Conservation (phyloP, 30 jellyfish, hydroid and myxozoan genomes). For the Aurelia sp. region DNA sequence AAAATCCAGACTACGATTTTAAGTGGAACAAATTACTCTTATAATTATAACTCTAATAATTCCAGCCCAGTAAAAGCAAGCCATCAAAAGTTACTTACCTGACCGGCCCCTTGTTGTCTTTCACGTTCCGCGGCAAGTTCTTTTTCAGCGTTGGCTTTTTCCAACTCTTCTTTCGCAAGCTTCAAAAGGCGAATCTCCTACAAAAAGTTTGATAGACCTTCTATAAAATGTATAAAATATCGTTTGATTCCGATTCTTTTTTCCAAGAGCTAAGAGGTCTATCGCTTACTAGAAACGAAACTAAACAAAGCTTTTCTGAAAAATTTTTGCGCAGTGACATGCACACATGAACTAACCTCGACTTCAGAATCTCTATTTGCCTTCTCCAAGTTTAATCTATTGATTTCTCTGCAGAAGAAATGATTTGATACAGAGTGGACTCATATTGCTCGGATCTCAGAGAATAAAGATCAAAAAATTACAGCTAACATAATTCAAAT, state of each 20-base stretch:
- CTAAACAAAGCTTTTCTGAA: neutral
- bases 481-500: no score
- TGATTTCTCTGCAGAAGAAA: conserved; percentile 79
- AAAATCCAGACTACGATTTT: no score
- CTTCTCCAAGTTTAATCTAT: conserved; percentile 76
- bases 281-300: neutral
- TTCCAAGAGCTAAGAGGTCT: no score
- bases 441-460: no score
- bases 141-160: conserved; percentile 30
- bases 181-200: conserved; percentile 40
- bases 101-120: conserved; percentile 47
- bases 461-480: no score
- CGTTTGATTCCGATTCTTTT: no score
- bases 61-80: neutral
- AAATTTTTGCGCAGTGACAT: no score
- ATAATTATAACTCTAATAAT: no score
- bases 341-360: conserved; percentile 46
- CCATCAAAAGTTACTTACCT: neutral
- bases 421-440: no score
- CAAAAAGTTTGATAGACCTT: neutral
- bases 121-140: conserved; percentile 54
- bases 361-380: conserved; percentile 89
- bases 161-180: conserved; percentile 65
- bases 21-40: no score
- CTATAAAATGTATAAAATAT: no score